A percentile compares a stretch with the other conserved stretches of the same genome.
Conservation (phyloP, 2,888 invertebrate species). For the Amphipyra berbera region DNA sequence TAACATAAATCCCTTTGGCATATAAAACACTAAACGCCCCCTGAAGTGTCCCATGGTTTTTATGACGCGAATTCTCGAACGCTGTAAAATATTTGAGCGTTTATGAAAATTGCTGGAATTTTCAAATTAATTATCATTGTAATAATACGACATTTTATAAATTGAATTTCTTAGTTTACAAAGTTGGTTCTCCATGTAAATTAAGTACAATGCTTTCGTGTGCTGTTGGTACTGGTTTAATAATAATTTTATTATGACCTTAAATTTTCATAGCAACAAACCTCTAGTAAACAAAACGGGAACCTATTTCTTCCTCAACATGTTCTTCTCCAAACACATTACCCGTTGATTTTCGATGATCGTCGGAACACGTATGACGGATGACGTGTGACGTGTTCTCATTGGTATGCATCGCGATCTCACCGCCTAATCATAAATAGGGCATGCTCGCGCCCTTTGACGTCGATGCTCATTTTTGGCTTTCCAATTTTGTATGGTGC, state of each 20-base stretch:
- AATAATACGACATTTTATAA: constrained; percentile 24
- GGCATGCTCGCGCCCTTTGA: constrained; percentile 61
- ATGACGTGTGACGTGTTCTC: constrained; percentile 71
- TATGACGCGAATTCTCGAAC: constrained; percentile 72
- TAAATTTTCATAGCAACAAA: background rate
- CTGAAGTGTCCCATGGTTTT: constrained; percentile 85
- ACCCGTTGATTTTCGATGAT: constrained; percentile 62
- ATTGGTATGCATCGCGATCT: constrained; percentile 73
- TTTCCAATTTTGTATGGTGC: constrained; percentile 37
- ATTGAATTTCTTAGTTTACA: constrained; percentile 15
- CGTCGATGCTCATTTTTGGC: constrained; percentile 49
- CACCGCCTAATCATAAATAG: constrained; percentile 76
- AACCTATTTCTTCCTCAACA: constrained; percentile 18
- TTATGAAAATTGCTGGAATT: constrained; percentile 76
- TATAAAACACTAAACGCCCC: constrained; percentile 90
- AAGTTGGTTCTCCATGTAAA: background rate
- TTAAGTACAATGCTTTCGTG: background rate
- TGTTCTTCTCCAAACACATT: constrained; percentile 55
- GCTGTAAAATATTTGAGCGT: constrained; percentile 72
- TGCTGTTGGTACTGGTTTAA: background rate
- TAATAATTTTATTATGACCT: background rate
- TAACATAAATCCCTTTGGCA: constrained; percentile 90
- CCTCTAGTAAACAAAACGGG: background rate
- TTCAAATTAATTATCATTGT: constrained; percentile 61
- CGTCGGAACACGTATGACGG: constrained; percentile 66